Conservation (phyloP, 2,888 invertebrate species). For the Drosophila anomalata region DNA sequence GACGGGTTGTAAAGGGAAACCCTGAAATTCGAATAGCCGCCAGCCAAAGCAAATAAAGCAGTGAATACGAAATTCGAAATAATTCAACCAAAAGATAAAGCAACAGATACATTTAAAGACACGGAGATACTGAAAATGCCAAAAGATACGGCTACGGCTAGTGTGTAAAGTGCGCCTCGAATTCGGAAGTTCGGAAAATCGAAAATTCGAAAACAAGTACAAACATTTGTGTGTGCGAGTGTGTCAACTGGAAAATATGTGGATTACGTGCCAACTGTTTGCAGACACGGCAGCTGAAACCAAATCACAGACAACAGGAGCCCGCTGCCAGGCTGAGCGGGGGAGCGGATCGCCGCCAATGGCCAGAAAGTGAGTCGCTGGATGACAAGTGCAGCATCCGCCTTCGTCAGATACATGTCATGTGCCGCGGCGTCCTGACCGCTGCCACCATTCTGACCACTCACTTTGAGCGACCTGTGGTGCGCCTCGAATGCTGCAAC, state of each 20-base stretch:
- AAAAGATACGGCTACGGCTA: slow-evolving; percentile 14
- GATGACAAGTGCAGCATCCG: slow-evolving; percentile 37
- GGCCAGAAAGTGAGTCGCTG: slow-evolving; percentile 51
- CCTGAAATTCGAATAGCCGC: slow-evolving; percentile 61
- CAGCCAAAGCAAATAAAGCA: slow-evolving; percentile 42
- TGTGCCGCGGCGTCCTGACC: slow-evolving; percentile 58
- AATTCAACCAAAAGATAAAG: slow-evolving; percentile 43
- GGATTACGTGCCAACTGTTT: slow-evolving; percentile 70
- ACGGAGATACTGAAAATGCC: slow-evolving; percentile 25
- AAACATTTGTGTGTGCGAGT: not conserved
- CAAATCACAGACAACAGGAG: too few species aligned
- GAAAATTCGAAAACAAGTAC: slow-evolving; percentile 1
- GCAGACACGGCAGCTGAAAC: slow-evolving; percentile 47
- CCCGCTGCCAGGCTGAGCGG: slow-evolving; percentile 34
- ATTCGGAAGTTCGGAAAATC: too few species aligned
- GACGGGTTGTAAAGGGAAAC: slow-evolving; percentile 78
- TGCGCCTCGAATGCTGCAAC: slow-evolving; percentile 70
- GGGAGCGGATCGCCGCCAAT: slow-evolving; percentile 49
- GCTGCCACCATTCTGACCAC: slow-evolving; percentile 8
- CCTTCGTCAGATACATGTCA: slow-evolving; percentile 69
- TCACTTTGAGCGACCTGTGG: slow-evolving; percentile 23
- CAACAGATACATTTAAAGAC: slow-evolving; percentile 26
- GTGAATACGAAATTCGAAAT: slow-evolving; percentile 41
- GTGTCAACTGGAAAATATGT: slow-evolving; percentile 63
- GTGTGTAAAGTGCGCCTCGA: slow-evolving; percentile 2